Base-by-base conservation (phyloP, 64 coral and sea anemone species). In the Montipora foliosa region DNA sequence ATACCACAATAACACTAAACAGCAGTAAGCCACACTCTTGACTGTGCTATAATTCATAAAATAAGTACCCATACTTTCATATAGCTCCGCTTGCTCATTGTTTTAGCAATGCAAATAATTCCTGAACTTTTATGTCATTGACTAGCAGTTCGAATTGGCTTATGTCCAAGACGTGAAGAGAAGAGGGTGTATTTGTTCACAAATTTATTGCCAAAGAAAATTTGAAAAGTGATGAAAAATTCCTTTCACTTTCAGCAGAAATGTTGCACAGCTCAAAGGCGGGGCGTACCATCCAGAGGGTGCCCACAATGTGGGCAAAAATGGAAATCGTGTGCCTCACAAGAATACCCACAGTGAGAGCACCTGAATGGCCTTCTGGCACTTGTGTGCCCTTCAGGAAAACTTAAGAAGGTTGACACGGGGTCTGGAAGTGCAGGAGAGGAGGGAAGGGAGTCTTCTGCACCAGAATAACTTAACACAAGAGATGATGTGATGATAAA, bases 231-330 rank as follows among this genome's bases (percentile, higher is more conserved):
- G 64, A 67, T 67, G 13, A 67, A 12, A 67, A 67, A 67, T 19
- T 67, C 64, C 64, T 67, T 67, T 67, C 64, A 67, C 0, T 67
- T 67, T 67, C 64, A 67, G 15, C 4, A 67, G 64, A 67, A 67
- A 67, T 67, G 17, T 67, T 67, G 17, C 64, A 67, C 12, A 67
- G n/a, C 22, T 74, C 25, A 74, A 22, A 74, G 19, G n/a, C 71
- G 71, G 6, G 71, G 71, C 22, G 3, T 74, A 74, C 22, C 71
- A 25, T 74, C 71, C 71, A 74, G 22, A 9, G 71, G 71, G 21
- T 74, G 71, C n/a, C 71, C 71, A 74, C 71, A 74, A 10, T 74
- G 71, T 25, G 71, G 71, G 71, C 25, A 74, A 74, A 74, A 74
- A 74, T 29, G 71, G 22, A 74, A 74, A 8, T 74, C 8, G 0